Evolutionary conservation across 2,797 vertebrate species (phyloP), one percentile per base, ranked within the genome.

Genomic region (Muraenolepis orangiensis): DNA sequence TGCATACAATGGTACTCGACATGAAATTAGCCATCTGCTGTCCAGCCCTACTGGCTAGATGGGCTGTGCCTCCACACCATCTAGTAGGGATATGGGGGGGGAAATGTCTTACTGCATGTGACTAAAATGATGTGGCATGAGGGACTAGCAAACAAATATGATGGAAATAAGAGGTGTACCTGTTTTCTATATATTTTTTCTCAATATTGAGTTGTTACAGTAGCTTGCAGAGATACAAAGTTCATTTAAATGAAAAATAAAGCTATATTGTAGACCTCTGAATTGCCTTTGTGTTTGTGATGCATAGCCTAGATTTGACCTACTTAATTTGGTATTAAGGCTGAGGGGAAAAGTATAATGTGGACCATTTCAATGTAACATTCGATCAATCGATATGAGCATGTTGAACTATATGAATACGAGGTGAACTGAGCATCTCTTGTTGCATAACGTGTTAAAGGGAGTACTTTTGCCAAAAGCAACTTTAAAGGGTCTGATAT

Each of bases 231-330:
- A 91, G 90, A 92, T 91, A 85, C 89, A 82, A 83, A 90, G 87
- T 89, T 91, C 90, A 85, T 86, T 91, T 92, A 90, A 85, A 88
- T 90, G 89, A 90, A 69, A 82, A 92, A 93, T 91, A 91, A 93
- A 93, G 88, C 89, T 91, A 87, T 90, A 89, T 89, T 90, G 90
- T 93, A 87, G 89, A 92, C 88, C 80, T 88, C 85, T 78, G 83
- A 42, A 66, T 74, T 80, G 89, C 42, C 72, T 88, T 46, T 75
- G 30, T 77, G 74, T 82, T 77, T 86, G 23, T 67, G 66, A 11
- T 28, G 69, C 85, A 67, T 74, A 28, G 80, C 3, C 10, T 5
- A 0, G 26, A 31, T 64, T n/a, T 57, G n/a, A 64, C 51, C 8
- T 2, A 5, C 16, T 46, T 34, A 34, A 34, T 34, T 34, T 34